Conservation (phyloP, 1,140 invertebrate genomes). For the Fopius arisanus region DNA sequence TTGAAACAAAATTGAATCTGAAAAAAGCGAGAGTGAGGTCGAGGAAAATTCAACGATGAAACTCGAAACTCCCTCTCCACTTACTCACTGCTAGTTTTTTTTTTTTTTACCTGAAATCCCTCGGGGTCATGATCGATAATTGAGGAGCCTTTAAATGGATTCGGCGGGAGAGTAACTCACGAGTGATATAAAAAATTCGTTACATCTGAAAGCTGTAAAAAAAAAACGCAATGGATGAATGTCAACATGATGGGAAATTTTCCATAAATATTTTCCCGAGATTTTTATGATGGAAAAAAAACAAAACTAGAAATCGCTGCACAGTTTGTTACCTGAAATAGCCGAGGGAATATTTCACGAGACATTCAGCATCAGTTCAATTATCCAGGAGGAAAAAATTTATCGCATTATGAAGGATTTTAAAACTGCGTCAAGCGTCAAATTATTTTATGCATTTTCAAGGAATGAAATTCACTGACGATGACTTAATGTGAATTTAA, state of each 20-base stretch:
- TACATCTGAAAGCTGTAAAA: neutral
- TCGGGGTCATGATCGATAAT: neutral
- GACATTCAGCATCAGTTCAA: too few species aligned
- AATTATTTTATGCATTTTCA: too few species aligned
- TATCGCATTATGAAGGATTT: too few species aligned
- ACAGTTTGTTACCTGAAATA: too few species aligned
- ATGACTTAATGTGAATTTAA: too few species aligned
- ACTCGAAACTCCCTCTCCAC: neutral
- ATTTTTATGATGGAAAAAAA: too few species aligned
- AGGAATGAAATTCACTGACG: too few species aligned
- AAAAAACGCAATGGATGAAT: neutral
- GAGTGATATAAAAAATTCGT: neutral
- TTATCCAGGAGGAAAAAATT: too few species aligned
- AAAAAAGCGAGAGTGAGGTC: constrained; percentile 1
- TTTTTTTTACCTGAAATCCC: neutral
- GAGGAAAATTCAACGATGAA: neutral
- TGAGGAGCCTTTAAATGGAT: neutral
- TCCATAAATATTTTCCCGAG: too few species aligned
- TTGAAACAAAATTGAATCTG: neutral
- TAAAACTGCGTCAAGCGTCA: too few species aligned
- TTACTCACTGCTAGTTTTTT: neutral
- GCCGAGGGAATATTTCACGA: too few species aligned
- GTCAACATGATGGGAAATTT: neutral
- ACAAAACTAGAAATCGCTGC: too few species aligned
- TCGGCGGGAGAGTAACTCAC: neutral